Evolutionary conservation across 2,113 vertebrate genomes (phyloP).

Genomic region (Sardina pilchardus): DNA sequence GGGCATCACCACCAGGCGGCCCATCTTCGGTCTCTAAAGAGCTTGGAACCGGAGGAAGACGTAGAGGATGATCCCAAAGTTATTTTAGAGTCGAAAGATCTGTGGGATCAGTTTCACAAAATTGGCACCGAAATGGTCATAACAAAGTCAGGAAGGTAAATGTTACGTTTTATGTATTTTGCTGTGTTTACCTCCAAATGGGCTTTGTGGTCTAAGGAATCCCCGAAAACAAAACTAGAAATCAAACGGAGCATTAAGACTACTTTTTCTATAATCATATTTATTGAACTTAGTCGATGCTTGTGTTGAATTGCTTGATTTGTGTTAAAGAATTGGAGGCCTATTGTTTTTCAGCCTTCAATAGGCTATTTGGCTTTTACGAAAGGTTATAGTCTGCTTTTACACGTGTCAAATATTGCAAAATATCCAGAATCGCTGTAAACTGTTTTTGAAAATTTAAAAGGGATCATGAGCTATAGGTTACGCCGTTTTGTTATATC

Average conservation of each 20-base stretch:
- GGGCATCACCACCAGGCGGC: constrained; percentile 79
- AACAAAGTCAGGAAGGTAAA: constrained; percentile 94
- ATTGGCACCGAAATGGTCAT: constrained; percentile 98
- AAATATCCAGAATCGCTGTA: neutral
- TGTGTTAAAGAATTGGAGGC: neutral
- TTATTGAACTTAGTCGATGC: neutral
- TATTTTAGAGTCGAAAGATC: constrained; percentile 88
- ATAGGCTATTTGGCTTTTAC: neutral
- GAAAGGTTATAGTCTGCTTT: neutral
- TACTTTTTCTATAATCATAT: neutral
- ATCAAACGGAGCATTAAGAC: neutral
- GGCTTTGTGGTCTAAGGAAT: neutral
- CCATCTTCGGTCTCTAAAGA: constrained; percentile 79
- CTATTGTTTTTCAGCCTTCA: neutral
- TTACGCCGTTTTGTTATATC: neutral
- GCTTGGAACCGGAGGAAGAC: constrained; percentile 80
- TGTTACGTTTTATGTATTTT: neutral
- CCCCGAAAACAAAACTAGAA: neutral
- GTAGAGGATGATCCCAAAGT: constrained; percentile 91
- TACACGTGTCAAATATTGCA: neutral
- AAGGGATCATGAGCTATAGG: neutral
- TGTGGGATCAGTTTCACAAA: constrained; percentile 97
- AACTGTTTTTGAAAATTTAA: neutral
- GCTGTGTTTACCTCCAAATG: neutral
- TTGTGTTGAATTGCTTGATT: neutral